Percentiles rank a stretch among this genome's conserved stretches.
Evolutionary conservation across 2,113 vertebrate species (phyloP).

Genomic region (Mastomys natalensis): DNA sequence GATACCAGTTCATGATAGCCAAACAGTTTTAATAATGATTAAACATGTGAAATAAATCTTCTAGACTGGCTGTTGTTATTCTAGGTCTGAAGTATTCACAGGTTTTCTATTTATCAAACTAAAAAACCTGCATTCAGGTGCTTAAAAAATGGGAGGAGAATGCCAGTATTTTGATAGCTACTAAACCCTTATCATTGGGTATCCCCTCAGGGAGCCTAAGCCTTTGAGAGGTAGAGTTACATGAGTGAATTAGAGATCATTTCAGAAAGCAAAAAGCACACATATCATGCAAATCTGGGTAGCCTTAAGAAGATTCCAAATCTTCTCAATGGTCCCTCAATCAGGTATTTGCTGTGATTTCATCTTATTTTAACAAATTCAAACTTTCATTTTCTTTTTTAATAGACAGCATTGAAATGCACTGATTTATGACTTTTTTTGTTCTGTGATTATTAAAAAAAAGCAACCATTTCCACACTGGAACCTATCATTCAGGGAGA

Average conservation of each 20-base stretch:
- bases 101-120: constrained; percentile 15
- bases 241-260: background rate
- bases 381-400: background rate
- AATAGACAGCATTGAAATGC: background rate
- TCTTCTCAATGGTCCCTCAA: constrained; percentile 4
- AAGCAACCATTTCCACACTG: background rate
- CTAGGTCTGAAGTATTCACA: constrained; percentile 50
- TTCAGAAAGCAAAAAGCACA: background rate
- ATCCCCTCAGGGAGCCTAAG: background rate
- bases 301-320: background rate
- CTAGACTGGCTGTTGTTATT: constrained; percentile 17
- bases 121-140: background rate
- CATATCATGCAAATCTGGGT: background rate
- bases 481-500: background rate
- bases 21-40: background rate
- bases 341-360: background rate
- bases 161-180: constrained; percentile 25
- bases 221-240: background rate
- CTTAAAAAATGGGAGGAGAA: constrained; percentile 13
- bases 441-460: background rate
- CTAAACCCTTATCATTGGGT: background rate
- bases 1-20: background rate
- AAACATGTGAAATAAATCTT: background rate
- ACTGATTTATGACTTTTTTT: background rate
- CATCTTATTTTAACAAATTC: background rate